Evolutionary conservation across 2,888 invertebrate genomes (phyloP).

Genomic region (Brachylomia viminalis): DNA sequence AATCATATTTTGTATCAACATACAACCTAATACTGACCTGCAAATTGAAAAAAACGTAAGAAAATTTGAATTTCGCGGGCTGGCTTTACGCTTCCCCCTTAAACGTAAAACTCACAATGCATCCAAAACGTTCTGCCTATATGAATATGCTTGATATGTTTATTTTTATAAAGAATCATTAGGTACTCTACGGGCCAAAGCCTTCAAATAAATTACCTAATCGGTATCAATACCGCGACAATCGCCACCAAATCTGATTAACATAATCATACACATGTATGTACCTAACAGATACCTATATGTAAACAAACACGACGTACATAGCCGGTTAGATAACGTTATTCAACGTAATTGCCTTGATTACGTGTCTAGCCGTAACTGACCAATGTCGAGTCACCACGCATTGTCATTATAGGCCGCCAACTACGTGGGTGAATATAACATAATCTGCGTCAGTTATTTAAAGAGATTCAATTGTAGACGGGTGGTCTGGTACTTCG

Average conservation of each 20-base stretch:
- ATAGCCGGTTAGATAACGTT: slow-evolving; percentile 43
- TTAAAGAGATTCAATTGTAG: slow-evolving; percentile 32
- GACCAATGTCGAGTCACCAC: slow-evolving; percentile 60
- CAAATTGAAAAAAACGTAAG: too few relatives aligned
- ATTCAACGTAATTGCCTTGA: slow-evolving; percentile 21
- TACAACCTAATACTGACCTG: too few relatives aligned
- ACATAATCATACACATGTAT: slow-evolving; percentile 1
- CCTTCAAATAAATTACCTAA: slow-evolving; percentile 21
- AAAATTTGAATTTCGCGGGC: too few relatives aligned
- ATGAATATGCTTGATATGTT: not conserved
- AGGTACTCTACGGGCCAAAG: slow-evolving; percentile 8
- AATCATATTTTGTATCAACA: too few relatives aligned
- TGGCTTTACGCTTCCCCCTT: too few relatives aligned
- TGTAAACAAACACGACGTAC: slow-evolving; percentile 50
- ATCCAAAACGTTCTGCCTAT: not conserved
- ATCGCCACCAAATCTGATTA: slow-evolving; percentile 22
- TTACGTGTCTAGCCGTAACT: slow-evolving; percentile 26
- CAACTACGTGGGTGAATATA: slow-evolving; percentile 29
- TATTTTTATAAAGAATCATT: not conserved
- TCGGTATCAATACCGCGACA: slow-evolving; percentile 12
- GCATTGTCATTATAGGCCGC: not conserved
- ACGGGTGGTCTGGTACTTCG: slow-evolving; percentile 14
- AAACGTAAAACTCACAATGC: not conserved
- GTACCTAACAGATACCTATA: slow-evolving; percentile 14
- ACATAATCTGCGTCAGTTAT: slow-evolving; percentile 27